Base-by-base conservation (phyloP, 2,113 vertebrate genomes). In the Archocentrus centrarchus region DNA sequence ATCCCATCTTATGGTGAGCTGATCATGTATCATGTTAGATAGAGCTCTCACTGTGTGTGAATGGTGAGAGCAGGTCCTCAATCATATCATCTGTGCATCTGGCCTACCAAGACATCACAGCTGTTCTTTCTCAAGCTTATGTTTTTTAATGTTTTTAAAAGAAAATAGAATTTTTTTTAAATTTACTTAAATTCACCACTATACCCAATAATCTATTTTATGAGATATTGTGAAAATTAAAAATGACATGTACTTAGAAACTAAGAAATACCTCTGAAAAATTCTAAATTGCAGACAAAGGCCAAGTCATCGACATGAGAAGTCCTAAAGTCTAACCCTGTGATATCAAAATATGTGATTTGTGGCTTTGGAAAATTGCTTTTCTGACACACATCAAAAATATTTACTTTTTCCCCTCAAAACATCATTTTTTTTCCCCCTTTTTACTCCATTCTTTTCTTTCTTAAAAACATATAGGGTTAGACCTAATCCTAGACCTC, bases 81-180 rank as follows among this genome's bases (percentile, higher is more conserved):
- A 89, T 94, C 85, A 84, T 85, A 93, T 94, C 75, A 94, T 88
- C 84, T 57, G 60, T 73, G 84, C 88, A 88, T 88, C 92, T 94
- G 91, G 86, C 53, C 73, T 47, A 58, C 17, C 20, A 47, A 20
- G 3, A 68, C 62, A 82, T 81, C 70, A 8, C 90, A 93, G 91
- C 92, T 94, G 93, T 85, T 91, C 83, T 87, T 87, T 82, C 79
- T 92, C 85, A 73, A 24, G 63, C 75, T 84, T 60, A 81, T 24
- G 44, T 62, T 27, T 53, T 62, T 41, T 39, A 35, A 35, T 35
- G 35, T 35, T 35, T 30, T 30, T 30, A 30, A 30, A 3, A 3
- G 30, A 30, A 30, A 30, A 30, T 30, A 30, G 2, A 30, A 30
- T 3, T 4, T 30, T 30, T 30, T 30, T 30, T 3, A 30, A 30